phyloP scores from a whole-genome alignment of 2,113 vertebrate genomes.

The Lontra canadensis region DNA sequence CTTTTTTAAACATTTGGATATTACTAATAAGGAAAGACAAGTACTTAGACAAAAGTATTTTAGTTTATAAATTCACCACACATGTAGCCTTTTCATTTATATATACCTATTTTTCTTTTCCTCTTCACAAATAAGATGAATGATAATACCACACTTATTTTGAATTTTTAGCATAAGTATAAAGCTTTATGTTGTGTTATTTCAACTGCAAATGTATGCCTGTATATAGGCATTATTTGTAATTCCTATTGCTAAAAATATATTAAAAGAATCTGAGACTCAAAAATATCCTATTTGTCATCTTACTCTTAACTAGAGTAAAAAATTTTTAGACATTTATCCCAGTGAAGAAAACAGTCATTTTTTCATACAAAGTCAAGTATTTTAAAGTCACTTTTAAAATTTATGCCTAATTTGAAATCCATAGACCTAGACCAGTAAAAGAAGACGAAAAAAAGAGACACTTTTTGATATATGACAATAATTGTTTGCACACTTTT shows the following conservation, averaged over 20 bases:
- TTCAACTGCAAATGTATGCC: slow-evolving; percentile 44
- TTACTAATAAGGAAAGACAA: slow-evolving; percentile 51
- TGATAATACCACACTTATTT: neutral
- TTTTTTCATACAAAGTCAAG: slow-evolving; percentile 44
- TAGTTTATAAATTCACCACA: slow-evolving; percentile 51
- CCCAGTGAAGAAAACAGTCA: slow-evolving; percentile 51
- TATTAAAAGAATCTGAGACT: neutral
- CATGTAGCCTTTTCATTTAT: slow-evolving; percentile 13
- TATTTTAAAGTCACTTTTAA: slow-evolving; percentile 45
- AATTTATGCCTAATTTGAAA: slow-evolving; percentile 44
- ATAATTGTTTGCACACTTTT: slow-evolving; percentile 38
- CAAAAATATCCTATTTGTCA: slow-evolving; percentile 43
- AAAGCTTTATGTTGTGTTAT: slow-evolving; percentile 43
- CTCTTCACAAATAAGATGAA: slow-evolving; percentile 41
- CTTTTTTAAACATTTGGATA: slow-evolving; percentile 28
- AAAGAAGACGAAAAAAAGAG: slow-evolving; percentile 17
- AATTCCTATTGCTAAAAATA: slow-evolving; percentile 20
- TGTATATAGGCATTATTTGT: slow-evolving; percentile 46
- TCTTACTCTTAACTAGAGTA: slow-evolving; percentile 35
- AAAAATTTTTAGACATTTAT: slow-evolving; percentile 48
- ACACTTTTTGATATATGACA: slow-evolving; percentile 46
- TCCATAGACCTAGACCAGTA: slow-evolving; percentile 19
- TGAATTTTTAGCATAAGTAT: slow-evolving; percentile 40
- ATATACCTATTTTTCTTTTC: slow-evolving; percentile 45
- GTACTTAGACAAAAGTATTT: slow-evolving; percentile 53